Base-by-base conservation (phyloP, 2,888 invertebrate genomes). In the Rotaria socialis region DNA sequence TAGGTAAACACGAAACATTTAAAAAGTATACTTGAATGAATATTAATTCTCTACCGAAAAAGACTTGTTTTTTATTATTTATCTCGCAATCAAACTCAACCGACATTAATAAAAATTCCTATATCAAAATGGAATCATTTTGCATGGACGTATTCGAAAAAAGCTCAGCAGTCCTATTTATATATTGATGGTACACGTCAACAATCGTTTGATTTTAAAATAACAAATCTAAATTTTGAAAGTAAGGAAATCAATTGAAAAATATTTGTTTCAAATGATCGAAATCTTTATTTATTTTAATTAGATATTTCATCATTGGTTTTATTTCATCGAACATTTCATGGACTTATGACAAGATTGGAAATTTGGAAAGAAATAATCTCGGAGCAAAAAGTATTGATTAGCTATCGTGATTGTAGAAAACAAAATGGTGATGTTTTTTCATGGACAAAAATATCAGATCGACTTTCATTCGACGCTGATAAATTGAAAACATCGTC, bases 401-500 rank as follows among this genome's bases (percentile, higher is more conserved):
- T 24, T 41, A 74, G 74, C 41, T 74, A 41, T 74, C 74, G 74
- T 19, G 74, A 74, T 74, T 74, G 74, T 43, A 41, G 74, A 74
- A 74, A 74, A 74, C 74, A 74, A 74, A 74, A 43, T 74, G 74
- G 74, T 22, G 22, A 74, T 74, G 5, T 74, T 19, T 74, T 74
- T 10, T 74, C 74, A 19, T 74, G 74, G 74, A 41, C 74, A 41
- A 19, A 74, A 22, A 22, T 74, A 74, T 22, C 35, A 6, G 10
- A 74, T 41, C 0, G 7, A 22, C 41, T 41, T 8, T 10, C 2
- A 14, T 19, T 74, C 41, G 74, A 74, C 22, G 41, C 3, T 14
- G 19, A 1, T 6, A 35, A 74, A 74, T 43, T 74, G 10, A 41
- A 19, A 74, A 41, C 11, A 41, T 74, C 74, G 2, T 41, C 41